Evolutionary conservation across 2,888 invertebrate genomes (phyloP).

Genomic region (Dorcus parallelipipedus): DNA sequence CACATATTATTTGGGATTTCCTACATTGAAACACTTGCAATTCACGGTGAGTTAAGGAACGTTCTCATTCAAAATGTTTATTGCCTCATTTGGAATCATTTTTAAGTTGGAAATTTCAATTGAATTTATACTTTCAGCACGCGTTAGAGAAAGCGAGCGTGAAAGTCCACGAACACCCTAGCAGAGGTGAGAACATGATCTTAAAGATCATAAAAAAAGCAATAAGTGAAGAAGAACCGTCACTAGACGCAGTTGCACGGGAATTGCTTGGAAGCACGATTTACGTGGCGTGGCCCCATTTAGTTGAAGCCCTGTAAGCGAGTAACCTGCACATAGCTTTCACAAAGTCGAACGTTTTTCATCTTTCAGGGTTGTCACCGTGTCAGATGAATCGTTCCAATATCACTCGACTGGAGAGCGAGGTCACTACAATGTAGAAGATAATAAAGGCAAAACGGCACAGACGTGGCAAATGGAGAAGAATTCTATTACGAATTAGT

Average conservation of each 20-base stretch:
- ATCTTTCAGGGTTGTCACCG: conserved; percentile 56
- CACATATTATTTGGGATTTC: conserved; percentile 85
- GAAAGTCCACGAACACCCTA: conserved; percentile 84
- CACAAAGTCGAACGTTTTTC: background rate
- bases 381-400: conserved; percentile 57
- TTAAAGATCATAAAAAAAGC: conserved; percentile 54
- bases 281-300: conserved; percentile 90
- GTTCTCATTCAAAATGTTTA: background rate
- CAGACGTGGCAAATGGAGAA: conserved; percentile 54
- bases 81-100: background rate
- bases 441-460: conserved; percentile 49
- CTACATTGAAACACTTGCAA: conserved; percentile 80
- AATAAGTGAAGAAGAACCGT: conserved; percentile 46
- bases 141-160: conserved; percentile 65
- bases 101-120: conserved; percentile 4
- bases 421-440: conserved; percentile 48
- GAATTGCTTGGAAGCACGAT: conserved; percentile 70
- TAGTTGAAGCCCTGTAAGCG: conserved; percentile 74
- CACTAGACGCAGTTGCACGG: conserved; percentile 49
- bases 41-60: conserved; percentile 60
- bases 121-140: conserved; percentile 32
- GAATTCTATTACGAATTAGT: conserved; percentile 58
- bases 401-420: conserved; percentile 48
- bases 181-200: conserved; percentile 80
- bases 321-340: background rate